These are phyloP conservation scores for Heteractis magnifica DNA, from an alignment of 92 coral and sea anemone genomes.

Conservation along the genomic window DNA sequence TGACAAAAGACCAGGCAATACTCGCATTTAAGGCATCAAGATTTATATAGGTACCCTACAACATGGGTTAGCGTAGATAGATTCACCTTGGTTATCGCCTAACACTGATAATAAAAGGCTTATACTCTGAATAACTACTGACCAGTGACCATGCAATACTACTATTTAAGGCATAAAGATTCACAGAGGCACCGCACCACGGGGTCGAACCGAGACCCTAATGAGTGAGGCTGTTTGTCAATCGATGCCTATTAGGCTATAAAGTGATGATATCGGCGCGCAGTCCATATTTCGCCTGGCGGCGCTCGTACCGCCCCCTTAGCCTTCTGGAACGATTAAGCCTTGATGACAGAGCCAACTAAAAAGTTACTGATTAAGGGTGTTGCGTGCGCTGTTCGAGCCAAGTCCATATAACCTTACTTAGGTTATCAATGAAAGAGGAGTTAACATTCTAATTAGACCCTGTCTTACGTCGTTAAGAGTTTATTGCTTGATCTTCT, in stretches of 20 bases:
- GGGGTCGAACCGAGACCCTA: too few relatives aligned
- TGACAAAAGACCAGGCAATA: slow-evolving; percentile 1
- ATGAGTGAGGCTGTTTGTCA: not conserved
- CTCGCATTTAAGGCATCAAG: not conserved
- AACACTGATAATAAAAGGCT: too few relatives aligned
- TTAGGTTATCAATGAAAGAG: not conserved
- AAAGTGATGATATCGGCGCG: not conserved
- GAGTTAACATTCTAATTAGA: not conserved
- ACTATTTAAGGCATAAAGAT: too few relatives aligned
- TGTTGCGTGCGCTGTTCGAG: not conserved
- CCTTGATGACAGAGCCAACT: not conserved
- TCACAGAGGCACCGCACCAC: too few relatives aligned
- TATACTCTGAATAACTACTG: too few relatives aligned
- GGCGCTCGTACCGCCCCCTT: not conserved
- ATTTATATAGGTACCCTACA: not conserved
- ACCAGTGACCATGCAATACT: too few relatives aligned
- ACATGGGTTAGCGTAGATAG: not conserved
- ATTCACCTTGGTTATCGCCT: too few relatives aligned
- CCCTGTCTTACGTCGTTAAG: not conserved
- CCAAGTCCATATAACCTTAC: not conserved
- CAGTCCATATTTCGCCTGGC: not conserved
- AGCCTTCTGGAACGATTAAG: not conserved
- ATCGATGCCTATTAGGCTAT: not conserved
- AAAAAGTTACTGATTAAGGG: not conserved
- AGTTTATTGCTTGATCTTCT: not conserved